These are phyloP conservation scores for Crossaster papposus DNA, from an alignment of 53 echinoderm and acorn worm species.

Conservation along the genomic window DNA sequence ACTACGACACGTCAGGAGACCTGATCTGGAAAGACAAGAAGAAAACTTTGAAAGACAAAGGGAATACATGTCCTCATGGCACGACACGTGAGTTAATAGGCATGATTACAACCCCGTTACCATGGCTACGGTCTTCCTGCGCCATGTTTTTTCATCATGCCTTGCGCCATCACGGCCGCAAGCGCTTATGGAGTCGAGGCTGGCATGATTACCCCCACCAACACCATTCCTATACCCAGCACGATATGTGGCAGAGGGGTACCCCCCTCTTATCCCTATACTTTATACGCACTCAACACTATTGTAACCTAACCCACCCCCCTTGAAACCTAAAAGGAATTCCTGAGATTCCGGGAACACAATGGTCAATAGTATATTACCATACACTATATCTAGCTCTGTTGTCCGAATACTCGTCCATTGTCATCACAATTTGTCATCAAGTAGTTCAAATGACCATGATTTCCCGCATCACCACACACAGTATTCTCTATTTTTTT, in stretches of 20 bases:
- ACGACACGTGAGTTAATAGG: conserved; percentile 65
- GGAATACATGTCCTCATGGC: conserved; percentile 72
- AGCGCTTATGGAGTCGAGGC: no score
- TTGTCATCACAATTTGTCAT: background rate
- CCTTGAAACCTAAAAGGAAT: no score
- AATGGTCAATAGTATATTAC: no score
- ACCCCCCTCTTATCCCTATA: no score
- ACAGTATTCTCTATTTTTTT: no score
- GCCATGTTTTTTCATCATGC: no score
- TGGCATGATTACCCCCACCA: background rate
- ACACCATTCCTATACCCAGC: background rate
- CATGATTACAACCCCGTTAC: background rate
- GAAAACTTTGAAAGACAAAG: conserved; percentile 74
- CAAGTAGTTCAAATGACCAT: background rate
- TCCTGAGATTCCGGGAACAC: no score
- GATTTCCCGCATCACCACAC: no score
- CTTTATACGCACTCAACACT: background rate
- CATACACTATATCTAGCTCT: background rate
- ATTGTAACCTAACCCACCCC: background rate
- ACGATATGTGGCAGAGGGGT: no score
- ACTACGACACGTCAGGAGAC: conserved; percentile 82
- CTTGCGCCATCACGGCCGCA: no score
- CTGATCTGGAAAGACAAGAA: conserved; percentile 79
- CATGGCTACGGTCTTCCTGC: no score
- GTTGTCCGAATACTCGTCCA: background rate